phyloP scores from a whole-genome alignment of 2,888 invertebrate species.

The Drosophila acutilabella region DNA sequence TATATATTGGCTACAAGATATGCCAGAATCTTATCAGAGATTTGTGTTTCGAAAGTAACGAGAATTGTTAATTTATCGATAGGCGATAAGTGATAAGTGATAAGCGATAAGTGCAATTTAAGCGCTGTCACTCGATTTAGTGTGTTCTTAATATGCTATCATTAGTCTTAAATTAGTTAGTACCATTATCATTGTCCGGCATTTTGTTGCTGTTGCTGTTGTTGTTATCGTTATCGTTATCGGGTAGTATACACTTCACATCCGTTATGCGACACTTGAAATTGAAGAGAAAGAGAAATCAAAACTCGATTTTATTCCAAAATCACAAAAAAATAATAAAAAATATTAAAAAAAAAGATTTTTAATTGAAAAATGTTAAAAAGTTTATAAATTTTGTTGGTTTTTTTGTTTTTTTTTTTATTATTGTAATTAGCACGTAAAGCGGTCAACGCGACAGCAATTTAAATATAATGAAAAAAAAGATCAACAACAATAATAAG shows the following conservation, averaged over 20 bases:
- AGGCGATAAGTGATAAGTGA: background rate
- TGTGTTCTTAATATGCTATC: background rate
- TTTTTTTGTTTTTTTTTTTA: slow-evolving; percentile 8
- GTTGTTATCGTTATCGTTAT: slow-evolving; percentile 6
- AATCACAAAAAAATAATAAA: slow-evolving; percentile 8
- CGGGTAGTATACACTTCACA: slow-evolving; percentile 52
- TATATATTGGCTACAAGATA: slow-evolving; percentile 8
- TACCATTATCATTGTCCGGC: slow-evolving; percentile 70
- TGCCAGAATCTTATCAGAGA: slow-evolving; percentile 9
- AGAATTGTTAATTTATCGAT: slow-evolving; percentile 5
- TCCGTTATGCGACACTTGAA: slow-evolving; percentile 72
- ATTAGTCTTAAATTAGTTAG: slow-evolving; percentile 3
- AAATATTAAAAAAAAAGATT: background rate
- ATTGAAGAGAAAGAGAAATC: slow-evolving; percentile 57
- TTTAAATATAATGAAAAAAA: slow-evolving; percentile 4
- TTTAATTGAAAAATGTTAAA: slow-evolving; percentile 6
- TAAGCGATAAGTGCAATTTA: slow-evolving; percentile 7
- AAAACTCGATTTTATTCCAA: slow-evolving; percentile 27
- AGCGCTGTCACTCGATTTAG: background rate
- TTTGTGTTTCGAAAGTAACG: slow-evolving; percentile 4
- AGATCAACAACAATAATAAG: background rate
- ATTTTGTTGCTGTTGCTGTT: slow-evolving; percentile 39
- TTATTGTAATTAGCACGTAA: slow-evolving; percentile 47
- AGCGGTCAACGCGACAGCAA: slow-evolving; percentile 8
- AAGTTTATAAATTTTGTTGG: slow-evolving; percentile 6